Conservation (phyloP, 2,797 vertebrate species). For the Scolopax bukidnonensis region DNA sequence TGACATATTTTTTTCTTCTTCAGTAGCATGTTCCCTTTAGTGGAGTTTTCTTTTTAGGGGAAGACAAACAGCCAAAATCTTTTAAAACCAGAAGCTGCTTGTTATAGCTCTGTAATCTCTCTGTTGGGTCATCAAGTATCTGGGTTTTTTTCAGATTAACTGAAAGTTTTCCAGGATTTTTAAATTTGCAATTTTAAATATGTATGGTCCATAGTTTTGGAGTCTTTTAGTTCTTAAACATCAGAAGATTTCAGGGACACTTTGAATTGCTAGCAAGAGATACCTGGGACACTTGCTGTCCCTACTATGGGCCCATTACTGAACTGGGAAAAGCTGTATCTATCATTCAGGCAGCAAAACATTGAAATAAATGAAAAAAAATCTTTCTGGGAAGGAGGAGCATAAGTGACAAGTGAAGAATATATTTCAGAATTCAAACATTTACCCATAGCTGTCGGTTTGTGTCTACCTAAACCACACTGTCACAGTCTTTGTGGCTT, state of each 20-base stretch:
- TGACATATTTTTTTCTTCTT: neutral
- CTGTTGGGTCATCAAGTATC: neutral
- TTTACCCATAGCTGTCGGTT: neutral
- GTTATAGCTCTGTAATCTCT: neutral
- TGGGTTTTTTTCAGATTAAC: neutral
- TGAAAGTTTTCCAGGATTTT: neutral
- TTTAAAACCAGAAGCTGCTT: neutral
- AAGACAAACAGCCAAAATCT: neutral
- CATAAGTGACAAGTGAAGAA: neutral
- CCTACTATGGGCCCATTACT: neutral
- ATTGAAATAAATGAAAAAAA: neutral
- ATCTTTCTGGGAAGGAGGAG: neutral
- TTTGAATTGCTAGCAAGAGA: neutral
- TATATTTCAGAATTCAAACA: neutral
- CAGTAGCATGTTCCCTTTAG: neutral
- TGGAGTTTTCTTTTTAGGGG: neutral
- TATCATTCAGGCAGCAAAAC: neutral
- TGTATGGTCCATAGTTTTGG: neutral
- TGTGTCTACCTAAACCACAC: neutral
- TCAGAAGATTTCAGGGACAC: neutral
- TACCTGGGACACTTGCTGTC: neutral
- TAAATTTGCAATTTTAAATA: neutral
- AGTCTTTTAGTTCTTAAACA: neutral
- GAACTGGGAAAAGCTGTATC: neutral
- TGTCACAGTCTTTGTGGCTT: neutral